phyloP scores from a whole-genome alignment of 1,140 invertebrate genomes.

The Macrocentrus cingulum region DNA sequence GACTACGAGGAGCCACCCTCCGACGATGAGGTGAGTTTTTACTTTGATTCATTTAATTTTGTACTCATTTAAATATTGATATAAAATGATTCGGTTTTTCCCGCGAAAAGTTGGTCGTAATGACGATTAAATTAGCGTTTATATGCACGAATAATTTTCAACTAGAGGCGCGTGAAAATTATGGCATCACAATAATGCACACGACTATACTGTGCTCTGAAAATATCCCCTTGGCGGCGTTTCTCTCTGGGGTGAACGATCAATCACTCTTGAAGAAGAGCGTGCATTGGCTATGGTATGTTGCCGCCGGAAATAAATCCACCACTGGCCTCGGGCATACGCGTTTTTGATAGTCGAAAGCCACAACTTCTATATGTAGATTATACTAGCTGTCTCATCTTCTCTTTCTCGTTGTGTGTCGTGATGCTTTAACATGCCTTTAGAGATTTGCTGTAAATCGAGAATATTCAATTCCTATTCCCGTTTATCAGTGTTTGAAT shows the following conservation, averaged over 20 bases:
- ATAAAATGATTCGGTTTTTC: background rate
- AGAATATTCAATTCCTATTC: too few species aligned
- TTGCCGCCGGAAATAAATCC: constrained; percentile 44
- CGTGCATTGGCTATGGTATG: constrained; percentile 20
- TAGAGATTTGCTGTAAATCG: too few species aligned
- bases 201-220: constrained; percentile 30
- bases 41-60: background rate
- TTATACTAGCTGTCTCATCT: too few species aligned
- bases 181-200: constrained; percentile 23
- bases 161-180: background rate
- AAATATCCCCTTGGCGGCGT: constrained; percentile 27
- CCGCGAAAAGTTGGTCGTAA: too few species aligned
- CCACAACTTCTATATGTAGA: too few species aligned
- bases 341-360: too few species aligned
- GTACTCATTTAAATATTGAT: constrained; percentile 6
- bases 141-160: background rate
- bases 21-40: constrained; percentile 47
- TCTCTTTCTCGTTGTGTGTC: too few species aligned
- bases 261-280: constrained; percentile 46
- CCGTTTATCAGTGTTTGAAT: too few species aligned
- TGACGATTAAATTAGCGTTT: too few species aligned
- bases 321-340: constrained; percentile 9
- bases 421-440: too few species aligned
- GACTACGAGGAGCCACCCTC: constrained; percentile 54
- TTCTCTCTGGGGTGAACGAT: constrained; percentile 38